Base-by-base conservation (phyloP, 2,888 invertebrate genomes). In the Drosophila hamatofila region DNA sequence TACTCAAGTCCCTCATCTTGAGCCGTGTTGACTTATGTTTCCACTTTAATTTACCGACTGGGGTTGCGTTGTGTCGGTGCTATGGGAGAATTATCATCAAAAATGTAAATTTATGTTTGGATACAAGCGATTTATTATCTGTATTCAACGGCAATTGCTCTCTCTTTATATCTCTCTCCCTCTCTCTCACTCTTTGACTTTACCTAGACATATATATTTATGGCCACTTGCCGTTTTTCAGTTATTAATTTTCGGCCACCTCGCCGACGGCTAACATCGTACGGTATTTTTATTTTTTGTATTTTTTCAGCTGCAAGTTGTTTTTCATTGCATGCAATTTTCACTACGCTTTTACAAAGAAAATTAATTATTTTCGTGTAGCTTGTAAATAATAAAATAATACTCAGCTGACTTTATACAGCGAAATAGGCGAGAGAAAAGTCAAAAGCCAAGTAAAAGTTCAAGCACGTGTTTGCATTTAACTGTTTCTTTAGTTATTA, bases 21-120 rank as follows among this genome's bases (percentile, higher is more conserved):
- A 44, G 52, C 39, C 52, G 21, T 76, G 72, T 80, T 78, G 83
- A 82, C 75, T 80, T 78, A 52, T 61, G 55, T 30, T 68, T 72
- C 46, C 64, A 63, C 70, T 78, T 82, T 77, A 70, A 70, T 80
- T 85, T 72, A 18, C 46, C 46, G 23, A n/a, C 18, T 54, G 54
- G 54, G 54, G 18, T 18, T 30, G 46, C 23, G 14, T 23, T 23
- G 30, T 30, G n/a, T 8, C 23, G 52, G 16, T 23, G 52, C 30
- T 52, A 37, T 16, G n/a, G 2, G 48, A 54, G 82, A 87, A 75
- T 87, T 74, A 85, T 86, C 88, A 87, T 87, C 86, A 88, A 87
- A 90, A 83, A 87, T 87, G 78, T 80, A 88, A 87, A 87, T 87
- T 87, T 87, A 90, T 87, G 89, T 87, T 80, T 77, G 55, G 75